Evolutionary conservation across 1,140 invertebrate species (phyloP), one percentile per base, ranked within the genome.

Genomic region (Calycopis cecrops): DNA sequence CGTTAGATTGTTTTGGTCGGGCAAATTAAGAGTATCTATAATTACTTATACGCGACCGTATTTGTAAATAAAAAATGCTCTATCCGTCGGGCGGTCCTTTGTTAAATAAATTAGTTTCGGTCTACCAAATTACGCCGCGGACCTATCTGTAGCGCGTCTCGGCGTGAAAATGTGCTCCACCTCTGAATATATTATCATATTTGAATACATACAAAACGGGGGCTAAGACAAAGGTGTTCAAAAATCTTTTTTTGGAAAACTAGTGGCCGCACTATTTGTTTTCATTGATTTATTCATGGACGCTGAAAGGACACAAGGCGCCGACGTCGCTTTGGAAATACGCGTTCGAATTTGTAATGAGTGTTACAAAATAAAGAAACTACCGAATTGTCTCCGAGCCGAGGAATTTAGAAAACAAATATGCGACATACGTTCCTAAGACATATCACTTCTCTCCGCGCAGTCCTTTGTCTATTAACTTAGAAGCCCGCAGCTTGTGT

Each of bases 31-130:
- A 65, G 64, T 70, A 73, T 71, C 60, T 68, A 62, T 77, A 76
- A 82, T 73, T 79, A 83, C 72, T 61, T 63, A 73, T 71, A 62
- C 63, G 73, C 69, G 70, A 73, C 69, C 69, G 69, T 85, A 76
- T 85, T 76, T 73, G 78, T 67, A 65, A 62, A 85, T 79, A 87
- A 84, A 84, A 84, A 84, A 68, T 79, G 69, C 55, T 81, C 75
- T 83, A 82, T 83, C 79, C 68, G 78, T 71, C 75, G 79, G 74
- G 69, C 74, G 65, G 69, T 81, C 79, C 81, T 85, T 88, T 88
- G 87, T 88, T 87, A 88, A 88, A 88, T 88, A 88, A 88, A 88
- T 88, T 88, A 88, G 87, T 84, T 88, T 88, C 86, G 87, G 87
- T 88, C 87, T 88, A 88, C 87, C 85, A 88, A 86, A 88, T 88